Percentiles rank a stretch among this genome's conserved stretches.
These are phyloP conservation scores for Spisula solida DNA, from an alignment of 2,888 invertebrate genomes.

Conservation along the genomic window DNA sequence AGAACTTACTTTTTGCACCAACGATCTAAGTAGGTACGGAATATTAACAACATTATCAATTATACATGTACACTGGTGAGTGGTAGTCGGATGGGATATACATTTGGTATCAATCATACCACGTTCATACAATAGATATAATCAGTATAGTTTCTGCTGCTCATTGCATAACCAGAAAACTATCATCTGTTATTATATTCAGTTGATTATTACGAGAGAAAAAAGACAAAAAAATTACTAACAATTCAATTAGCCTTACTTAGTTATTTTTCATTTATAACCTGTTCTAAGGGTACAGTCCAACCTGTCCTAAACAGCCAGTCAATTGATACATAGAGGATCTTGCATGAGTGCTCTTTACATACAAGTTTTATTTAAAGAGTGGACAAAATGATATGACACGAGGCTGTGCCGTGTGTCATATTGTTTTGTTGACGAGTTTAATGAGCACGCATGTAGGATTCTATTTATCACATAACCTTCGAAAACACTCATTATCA, in stretches of 20 bases:
- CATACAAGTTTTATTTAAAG: too few relatives aligned
- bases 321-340: too few relatives aligned
- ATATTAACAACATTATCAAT: not conserved
- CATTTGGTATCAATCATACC: slow-evolving; percentile 15
- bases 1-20: not conserved
- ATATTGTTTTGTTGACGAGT: too few relatives aligned
- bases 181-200: not conserved
- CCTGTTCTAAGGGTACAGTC: not conserved
- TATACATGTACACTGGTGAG: slow-evolving; percentile 7
- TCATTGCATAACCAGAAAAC: not conserved
- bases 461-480: too few relatives aligned
- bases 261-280: not conserved
- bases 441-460: too few relatives aligned
- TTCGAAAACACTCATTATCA: too few relatives aligned
- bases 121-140: not conserved
- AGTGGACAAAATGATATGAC: too few relatives aligned
- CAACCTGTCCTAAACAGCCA: too few relatives aligned
- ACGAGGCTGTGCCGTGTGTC: too few relatives aligned
- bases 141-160: not conserved
- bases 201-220: not conserved
- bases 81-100: not conserved
- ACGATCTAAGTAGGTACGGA: not conserved
- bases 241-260: slow-evolving; percentile 2
- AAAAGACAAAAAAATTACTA: not conserved
- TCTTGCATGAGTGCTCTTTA: too few relatives aligned